A percentile compares a stretch with the other conserved stretches of the same genome.
phyloP scores from a whole-genome alignment of 2,888 invertebrate genomes.

The Microplitis deprimator region DNA sequence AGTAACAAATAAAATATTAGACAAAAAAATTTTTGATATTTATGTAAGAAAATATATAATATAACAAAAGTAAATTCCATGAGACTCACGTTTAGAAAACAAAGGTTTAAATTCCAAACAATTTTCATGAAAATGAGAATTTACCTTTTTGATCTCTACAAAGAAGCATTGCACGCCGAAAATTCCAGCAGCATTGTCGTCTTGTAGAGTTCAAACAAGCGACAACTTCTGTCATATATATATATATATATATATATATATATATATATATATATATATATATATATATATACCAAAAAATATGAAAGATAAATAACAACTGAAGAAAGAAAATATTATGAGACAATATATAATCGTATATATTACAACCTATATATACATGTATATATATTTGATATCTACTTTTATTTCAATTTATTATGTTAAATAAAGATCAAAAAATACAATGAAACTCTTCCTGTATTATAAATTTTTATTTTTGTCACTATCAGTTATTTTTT shows the following conservation, averaged over 20 bases:
- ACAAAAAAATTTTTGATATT: no score
- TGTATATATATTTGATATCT: no score
- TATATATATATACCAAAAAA: neutral
- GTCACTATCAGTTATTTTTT: neutral
- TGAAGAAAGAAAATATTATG: neutral
- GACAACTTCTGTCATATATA: neutral
- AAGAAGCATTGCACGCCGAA: slow-evolving; percentile 26
- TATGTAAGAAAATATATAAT: neutral
- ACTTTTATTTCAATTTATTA: no score
- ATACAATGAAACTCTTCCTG: neutral
- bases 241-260: neutral
- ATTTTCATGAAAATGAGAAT: slow-evolving; percentile 31
- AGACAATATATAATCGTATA: slow-evolving; percentile 3
- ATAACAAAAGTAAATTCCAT: slow-evolving; percentile 14
- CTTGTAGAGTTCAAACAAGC: neutral
- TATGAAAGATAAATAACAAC: neutral
- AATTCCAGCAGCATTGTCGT: slow-evolving; percentile 31
- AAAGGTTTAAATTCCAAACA: slow-evolving; percentile 39
- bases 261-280: neutral
- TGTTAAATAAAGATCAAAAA: neutral
- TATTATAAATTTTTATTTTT: slow-evolving; percentile 3
- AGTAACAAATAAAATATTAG: no score
- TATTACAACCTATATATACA: neutral
- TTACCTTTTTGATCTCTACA: slow-evolving; percentile 15
- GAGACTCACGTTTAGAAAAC: slow-evolving; percentile 17